A percentile compares a stretch with the other conserved stretches of the same genome.
Conservation (phyloP, 1,140 invertebrate genomes). For the Paracyclopina nana region DNA sequence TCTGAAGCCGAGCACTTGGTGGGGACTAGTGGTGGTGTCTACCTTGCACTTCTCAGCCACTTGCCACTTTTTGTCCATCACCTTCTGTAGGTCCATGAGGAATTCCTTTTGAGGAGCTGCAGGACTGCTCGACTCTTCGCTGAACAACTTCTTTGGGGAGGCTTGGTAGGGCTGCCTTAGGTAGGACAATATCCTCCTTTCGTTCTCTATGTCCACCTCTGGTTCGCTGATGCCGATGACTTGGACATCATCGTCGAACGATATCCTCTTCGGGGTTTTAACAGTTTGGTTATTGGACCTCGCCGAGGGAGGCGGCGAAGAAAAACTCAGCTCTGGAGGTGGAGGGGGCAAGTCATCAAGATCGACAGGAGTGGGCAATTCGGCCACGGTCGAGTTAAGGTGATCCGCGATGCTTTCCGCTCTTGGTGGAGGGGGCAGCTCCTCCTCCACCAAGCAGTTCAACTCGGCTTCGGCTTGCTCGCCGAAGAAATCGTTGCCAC, state of each 20-base stretch:
- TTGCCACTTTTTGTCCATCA: conserved; percentile 84
- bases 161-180: not conserved
- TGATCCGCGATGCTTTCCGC: no score
- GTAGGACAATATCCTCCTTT: not conserved
- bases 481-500: not conserved
- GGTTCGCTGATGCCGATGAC: conserved; percentile 13
- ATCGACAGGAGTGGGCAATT: not conserved
- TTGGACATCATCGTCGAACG: conserved; percentile 14
- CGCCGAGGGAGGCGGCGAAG: not conserved
- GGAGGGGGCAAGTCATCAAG: not conserved
- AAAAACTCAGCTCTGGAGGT: not conserved
- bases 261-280: conserved; percentile 9
- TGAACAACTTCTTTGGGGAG: not conserved
- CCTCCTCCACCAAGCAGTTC: no score
- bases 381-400: no score
- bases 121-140: not conserved
- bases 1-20: conserved; percentile 70
- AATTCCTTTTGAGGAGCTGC: conserved; percentile 53
- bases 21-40: conserved; percentile 59
- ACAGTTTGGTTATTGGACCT: not conserved
- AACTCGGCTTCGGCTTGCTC: not conserved
- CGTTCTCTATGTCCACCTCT: not conserved
- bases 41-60: conserved; percentile 72
- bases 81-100: conserved; percentile 61
- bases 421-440: not conserved